Evolutionary conservation across 2,797 vertebrate genomes (phyloP).

Genomic region (Rhinoraja longicauda): DNA sequence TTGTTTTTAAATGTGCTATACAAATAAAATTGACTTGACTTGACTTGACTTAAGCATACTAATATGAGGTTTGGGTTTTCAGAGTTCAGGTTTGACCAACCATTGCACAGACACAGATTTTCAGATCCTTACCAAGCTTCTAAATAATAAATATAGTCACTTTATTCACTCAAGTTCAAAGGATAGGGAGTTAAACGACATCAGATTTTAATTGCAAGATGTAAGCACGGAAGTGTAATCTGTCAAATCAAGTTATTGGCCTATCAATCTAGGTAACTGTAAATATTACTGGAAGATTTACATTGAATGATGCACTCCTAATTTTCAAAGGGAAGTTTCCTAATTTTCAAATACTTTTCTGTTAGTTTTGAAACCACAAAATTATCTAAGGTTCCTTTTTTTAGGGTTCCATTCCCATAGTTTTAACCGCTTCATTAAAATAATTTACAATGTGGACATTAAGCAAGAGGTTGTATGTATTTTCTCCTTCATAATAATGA

Average conservation of each 20-base stretch:
- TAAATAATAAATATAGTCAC: neutral
- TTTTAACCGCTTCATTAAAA: neutral
- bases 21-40: too few relatives aligned
- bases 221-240: neutral
- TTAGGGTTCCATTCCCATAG: neutral
- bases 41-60: neutral
- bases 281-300: neutral
- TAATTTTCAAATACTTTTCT: neutral
- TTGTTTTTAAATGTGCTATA: too few relatives aligned
- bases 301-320: neutral
- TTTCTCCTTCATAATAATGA: slow-evolving; percentile 3
- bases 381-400: neutral
- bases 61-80: neutral
- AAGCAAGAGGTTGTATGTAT: neutral
- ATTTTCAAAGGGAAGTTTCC: neutral
- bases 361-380: neutral
- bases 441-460: neutral
- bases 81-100: neutral
- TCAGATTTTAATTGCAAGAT: neutral
- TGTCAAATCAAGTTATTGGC: neutral
- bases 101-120: neutral
- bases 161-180: neutral
- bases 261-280: neutral
- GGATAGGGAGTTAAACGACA: neutral
- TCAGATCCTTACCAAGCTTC: neutral